Evolutionary conservation across 1,140 invertebrate genomes (phyloP).

Genomic region (Tyrophagus putrescentiae): DNA sequence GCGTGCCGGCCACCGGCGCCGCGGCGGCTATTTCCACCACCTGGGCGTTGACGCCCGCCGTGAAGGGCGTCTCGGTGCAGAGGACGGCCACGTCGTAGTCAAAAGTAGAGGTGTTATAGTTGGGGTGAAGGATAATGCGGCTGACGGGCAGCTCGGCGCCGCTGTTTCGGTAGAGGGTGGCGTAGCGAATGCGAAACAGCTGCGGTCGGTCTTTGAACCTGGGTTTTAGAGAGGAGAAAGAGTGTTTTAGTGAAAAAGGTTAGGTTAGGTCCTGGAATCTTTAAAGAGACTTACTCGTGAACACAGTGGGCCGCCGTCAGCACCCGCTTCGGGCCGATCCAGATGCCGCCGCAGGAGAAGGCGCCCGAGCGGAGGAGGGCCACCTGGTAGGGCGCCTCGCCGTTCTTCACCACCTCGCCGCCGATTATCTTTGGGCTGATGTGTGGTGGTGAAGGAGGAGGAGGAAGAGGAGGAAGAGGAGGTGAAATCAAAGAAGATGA

Average conservation of each 20-base stretch:
- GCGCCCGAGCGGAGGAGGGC: not conserved
- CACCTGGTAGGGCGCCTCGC: not conserved
- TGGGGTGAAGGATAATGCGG: not conserved
- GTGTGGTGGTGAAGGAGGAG: too few species aligned
- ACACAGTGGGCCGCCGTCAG: constrained; percentile 10
- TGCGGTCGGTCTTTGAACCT: not conserved
- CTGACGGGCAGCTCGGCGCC: not conserved
- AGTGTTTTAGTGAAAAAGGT: not conserved
- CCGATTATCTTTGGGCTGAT: not conserved
- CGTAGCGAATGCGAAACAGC: not conserved
- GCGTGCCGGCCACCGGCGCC: not conserved
- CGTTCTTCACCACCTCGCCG: not conserved
- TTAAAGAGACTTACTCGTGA: not conserved
- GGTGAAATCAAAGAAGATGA: too few species aligned
- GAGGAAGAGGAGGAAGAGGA: too few species aligned
- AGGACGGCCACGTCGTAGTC: constrained; percentile 2
- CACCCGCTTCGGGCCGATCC: not conserved
- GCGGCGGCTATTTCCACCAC: not conserved
- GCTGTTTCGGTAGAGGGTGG: not conserved
- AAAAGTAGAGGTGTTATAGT: not conserved
- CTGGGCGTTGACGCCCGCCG: not conserved
- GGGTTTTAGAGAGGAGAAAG: too few species aligned
- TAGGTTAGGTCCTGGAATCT: not conserved
- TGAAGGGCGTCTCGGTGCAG: not conserved
- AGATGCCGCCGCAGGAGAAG: not conserved